Evolutionary conservation across 2,888 invertebrate species (phyloP).

Genomic region (Dione juno): DNA sequence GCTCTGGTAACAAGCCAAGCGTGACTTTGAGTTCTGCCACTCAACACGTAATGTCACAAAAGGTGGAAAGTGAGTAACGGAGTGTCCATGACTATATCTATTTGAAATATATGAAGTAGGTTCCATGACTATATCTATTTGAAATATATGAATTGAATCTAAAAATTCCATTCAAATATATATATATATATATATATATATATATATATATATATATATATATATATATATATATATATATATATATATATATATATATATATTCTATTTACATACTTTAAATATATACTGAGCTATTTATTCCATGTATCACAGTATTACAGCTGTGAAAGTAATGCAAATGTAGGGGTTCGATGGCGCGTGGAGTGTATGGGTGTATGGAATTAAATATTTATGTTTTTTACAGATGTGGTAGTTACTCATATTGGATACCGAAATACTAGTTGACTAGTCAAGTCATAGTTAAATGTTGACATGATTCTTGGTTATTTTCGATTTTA

Average conservation of each 20-base stretch:
- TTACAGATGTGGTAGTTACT: not conserved
- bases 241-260: not conserved
- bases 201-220: not conserved
- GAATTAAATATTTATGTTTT: not conserved
- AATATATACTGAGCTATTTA: not conserved
- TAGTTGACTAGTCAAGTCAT: too few relatives aligned
- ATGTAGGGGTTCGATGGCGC: not conserved
- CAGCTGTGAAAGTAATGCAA: conserved; percentile 23
- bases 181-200: too few relatives aligned
- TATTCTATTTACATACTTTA: not conserved
- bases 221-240: too few relatives aligned
- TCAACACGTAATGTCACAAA: not conserved
- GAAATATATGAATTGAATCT: too few relatives aligned
- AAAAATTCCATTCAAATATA: too few relatives aligned
- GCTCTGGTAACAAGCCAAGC: not conserved
- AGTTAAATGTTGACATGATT: too few relatives aligned
- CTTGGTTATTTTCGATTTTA: too few relatives aligned
- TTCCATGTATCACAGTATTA: not conserved
- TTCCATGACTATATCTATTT: too few relatives aligned
- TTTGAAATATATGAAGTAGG: too few relatives aligned
- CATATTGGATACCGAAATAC: too few relatives aligned
- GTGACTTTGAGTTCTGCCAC: too few relatives aligned
- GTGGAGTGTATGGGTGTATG: not conserved
- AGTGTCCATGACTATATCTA: not conserved
- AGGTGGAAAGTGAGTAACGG: not conserved